Evolutionary conservation across 2,797 vertebrate genomes (phyloP).

Genomic region (Malurus leucopterus): DNA sequence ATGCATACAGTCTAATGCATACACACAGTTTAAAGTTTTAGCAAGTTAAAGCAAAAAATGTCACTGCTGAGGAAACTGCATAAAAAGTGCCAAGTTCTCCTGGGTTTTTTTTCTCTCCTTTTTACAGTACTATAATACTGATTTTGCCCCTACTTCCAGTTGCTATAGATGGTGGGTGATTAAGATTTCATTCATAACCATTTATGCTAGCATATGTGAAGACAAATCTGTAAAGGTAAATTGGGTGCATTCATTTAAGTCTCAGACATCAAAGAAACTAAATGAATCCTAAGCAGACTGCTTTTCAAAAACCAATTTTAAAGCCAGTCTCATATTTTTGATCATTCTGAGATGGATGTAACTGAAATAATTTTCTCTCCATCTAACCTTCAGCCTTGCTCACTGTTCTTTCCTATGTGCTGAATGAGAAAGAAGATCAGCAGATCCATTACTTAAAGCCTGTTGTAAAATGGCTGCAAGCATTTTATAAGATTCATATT

Average conservation of each 20-base stretch:
- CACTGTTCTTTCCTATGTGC: not conserved
- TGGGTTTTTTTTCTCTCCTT: not conserved
- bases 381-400: not conserved
- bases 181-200: not conserved
- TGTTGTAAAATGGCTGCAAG: constrained; percentile 1
- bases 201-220: not conserved
- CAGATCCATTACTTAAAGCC: not conserved
- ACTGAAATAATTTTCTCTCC: not conserved
- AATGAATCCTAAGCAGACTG: not conserved
- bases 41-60: not conserved
- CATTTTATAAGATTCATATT: not conserved
- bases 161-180: not conserved
- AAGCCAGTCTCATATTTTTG: constrained; percentile 1
- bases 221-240: constrained; percentile 21
- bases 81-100: not conserved
- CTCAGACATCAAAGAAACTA: constrained; percentile 17
- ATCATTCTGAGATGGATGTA: not conserved
- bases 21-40: not conserved
- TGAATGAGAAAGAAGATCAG: not conserved
- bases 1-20: not conserved
- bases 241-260: not conserved
- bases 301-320: constrained; percentile 30
- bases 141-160: not conserved
- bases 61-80: not conserved
- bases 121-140: not conserved